Conservation (phyloP, 2,113 vertebrate species). For the Saguinus midas region DNA sequence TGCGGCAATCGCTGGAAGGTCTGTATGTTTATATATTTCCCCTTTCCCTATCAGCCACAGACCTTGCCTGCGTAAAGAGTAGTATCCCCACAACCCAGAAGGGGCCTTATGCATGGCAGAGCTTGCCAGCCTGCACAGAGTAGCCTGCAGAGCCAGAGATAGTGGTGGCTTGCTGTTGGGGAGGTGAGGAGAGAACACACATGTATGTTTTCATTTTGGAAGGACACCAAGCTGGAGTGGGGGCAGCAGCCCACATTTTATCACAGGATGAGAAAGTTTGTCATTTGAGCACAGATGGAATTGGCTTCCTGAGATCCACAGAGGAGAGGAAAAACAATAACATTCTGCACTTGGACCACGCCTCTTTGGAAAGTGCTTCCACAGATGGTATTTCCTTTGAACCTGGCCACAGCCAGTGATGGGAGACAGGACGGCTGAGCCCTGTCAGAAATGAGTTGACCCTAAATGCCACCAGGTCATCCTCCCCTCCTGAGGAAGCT, state of each 20-base stretch:
- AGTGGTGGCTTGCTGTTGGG: neutral
- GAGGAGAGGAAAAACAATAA: neutral
- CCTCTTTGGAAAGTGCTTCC: conserved; percentile 27
- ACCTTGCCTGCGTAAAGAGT: neutral
- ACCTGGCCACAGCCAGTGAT: neutral
- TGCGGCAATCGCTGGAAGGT: conserved; percentile 99
- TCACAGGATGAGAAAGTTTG: neutral
- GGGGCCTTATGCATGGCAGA: neutral
- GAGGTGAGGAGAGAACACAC: neutral
- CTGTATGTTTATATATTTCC: neutral
- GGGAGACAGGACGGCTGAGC: neutral
- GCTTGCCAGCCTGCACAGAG: neutral
- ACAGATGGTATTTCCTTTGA: conserved; percentile 38
- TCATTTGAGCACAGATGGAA: neutral
- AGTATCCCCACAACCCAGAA: neutral
- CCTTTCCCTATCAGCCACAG: neutral
- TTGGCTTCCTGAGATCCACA: neutral
- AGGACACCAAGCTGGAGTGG: neutral
- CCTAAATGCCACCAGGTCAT: neutral
- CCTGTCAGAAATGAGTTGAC: neutral
- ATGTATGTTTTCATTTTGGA: neutral
- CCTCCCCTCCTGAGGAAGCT: neutral
- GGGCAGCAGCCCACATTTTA: neutral
- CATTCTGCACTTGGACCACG: neutral
- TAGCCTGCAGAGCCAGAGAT: neutral